Conservation (phyloP, 2,888 invertebrate genomes). For the Campoplex capitator region DNA sequence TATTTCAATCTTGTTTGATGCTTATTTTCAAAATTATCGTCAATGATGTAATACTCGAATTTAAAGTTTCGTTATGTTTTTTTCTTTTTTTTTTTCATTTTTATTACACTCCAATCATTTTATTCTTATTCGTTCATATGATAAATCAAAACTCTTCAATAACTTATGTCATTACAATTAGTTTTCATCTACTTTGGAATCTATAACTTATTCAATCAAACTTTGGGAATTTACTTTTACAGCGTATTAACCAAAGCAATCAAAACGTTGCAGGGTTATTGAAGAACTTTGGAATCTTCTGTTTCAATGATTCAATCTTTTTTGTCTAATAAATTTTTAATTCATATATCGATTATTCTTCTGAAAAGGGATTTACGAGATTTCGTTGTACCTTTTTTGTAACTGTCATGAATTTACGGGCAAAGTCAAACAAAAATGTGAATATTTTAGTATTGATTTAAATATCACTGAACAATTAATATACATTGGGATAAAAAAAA, state of each 20-base stretch:
- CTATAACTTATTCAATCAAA: conserved; percentile 5
- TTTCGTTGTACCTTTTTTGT: background rate
- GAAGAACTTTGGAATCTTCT: background rate
- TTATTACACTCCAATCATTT: background rate
- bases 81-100: background rate
- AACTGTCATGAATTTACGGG: background rate
- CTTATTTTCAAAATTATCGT: background rate
- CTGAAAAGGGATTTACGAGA: background rate
- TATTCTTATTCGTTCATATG: background rate
- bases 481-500: background rate
- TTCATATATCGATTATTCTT: background rate
- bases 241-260: background rate
- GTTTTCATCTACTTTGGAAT: background rate
- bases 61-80: background rate
- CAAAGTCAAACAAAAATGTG: background rate
- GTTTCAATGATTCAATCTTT: background rate
- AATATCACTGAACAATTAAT: background rate
- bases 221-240: background rate
- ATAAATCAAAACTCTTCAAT: background rate
- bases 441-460: background rate
- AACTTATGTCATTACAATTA: background rate
- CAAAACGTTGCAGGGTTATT: background rate
- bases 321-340: background rate
- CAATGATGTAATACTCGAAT: background rate
- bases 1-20: no score